Conservation (phyloP, 2,888 invertebrate species). For the Azorinus chamasolen region DNA sequence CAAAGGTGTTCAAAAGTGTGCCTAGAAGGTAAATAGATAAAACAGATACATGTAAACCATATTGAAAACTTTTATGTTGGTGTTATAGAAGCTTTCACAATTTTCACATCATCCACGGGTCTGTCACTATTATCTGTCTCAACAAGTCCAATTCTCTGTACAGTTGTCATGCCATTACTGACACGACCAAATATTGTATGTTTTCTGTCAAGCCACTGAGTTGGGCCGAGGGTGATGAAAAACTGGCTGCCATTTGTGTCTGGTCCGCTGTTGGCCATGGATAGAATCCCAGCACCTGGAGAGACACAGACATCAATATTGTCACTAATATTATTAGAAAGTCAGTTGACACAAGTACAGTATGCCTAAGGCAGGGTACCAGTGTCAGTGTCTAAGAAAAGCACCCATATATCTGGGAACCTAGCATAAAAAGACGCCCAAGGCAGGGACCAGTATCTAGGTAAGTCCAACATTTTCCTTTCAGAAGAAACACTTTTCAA, state of each 20-base stretch:
- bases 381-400: too few relatives aligned
- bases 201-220: slow-evolving; percentile 99
- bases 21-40: too few relatives aligned
- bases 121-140: slow-evolving; percentile 97
- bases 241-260: slow-evolving; percentile 99
- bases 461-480: too few relatives aligned
- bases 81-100: slow-evolving; percentile 77
- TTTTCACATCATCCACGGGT: slow-evolving; percentile 89
- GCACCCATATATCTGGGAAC: too few relatives aligned
- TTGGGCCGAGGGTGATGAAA: slow-evolving; percentile 98
- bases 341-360: too few relatives aligned
- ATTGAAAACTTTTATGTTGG: slow-evolving; percentile 57
- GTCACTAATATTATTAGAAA: too few relatives aligned
- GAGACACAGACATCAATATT: slow-evolving; percentile 31
- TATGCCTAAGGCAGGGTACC: too few relatives aligned
- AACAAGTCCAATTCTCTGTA: slow-evolving; percentile 96
- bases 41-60: too few relatives aligned
- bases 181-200: slow-evolving; percentile 98
- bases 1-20: too few relatives aligned
- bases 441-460: too few relatives aligned
- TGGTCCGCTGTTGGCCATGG: slow-evolving; percentile 99
- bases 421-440: too few relatives aligned
- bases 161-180: slow-evolving; percentile 94
- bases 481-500: too few relatives aligned
- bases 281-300: slow-evolving; percentile 92